These are phyloP conservation scores for Yponomeuta malinellus DNA, from an alignment of 2,888 invertebrate genomes.

Conservation along the genomic window DNA sequence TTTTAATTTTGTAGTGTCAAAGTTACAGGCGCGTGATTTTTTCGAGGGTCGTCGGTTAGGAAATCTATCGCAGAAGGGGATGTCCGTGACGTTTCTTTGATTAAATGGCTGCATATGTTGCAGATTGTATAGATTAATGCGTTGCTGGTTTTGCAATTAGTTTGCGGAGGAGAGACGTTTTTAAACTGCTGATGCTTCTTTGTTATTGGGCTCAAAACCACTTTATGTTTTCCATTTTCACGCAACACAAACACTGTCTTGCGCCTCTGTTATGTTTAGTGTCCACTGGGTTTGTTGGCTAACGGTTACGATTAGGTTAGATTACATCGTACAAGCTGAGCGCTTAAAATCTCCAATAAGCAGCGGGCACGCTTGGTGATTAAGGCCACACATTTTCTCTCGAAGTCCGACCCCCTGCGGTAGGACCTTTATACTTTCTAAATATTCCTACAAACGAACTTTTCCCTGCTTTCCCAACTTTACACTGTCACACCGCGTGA, in stretches of 20 bases:
- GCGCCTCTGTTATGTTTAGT: too few species aligned
- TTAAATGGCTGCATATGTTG: not conserved
- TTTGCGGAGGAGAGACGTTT: not conserved
- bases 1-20: conserved; percentile 5
- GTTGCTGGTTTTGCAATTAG: not conserved
- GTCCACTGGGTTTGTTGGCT: too few species aligned
- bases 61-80: not conserved
- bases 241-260: too few species aligned
- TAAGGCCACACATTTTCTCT: too few species aligned
- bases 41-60: not conserved
- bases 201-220: too few species aligned
- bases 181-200: too few species aligned
- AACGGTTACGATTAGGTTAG: too few species aligned
- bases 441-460: not conserved
- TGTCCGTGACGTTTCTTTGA: not conserved
- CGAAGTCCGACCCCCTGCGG: too few species aligned
- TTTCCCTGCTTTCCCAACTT: not conserved
- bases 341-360: too few species aligned
- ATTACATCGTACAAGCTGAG: too few species aligned
- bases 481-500: not conserved
- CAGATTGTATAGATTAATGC: not conserved
- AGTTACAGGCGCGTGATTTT: not conserved
- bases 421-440: not conserved
- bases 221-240: too few species aligned
- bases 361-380: too few species aligned